Base-by-base conservation (phyloP, 2,797 vertebrate genomes). In the Nothura maculosa region DNA sequence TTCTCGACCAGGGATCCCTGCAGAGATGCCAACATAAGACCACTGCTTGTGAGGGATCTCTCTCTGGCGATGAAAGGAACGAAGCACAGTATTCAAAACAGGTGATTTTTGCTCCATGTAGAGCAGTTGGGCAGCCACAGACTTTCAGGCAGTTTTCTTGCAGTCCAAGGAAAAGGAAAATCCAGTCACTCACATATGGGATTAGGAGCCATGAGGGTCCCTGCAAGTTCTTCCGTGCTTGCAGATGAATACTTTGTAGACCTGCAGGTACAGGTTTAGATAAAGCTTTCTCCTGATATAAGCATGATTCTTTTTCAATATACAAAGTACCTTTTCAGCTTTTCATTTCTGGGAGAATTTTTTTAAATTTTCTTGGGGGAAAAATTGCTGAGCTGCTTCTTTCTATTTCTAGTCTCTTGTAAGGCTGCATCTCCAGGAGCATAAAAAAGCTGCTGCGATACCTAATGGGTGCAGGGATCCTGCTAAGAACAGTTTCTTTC, bases 401-500 rank as follows among this genome's bases (percentile, higher is more conserved):
- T 12, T 55, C 66, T 72, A 0, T n/a, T 43, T 61, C 40, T 79
- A 50, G 30, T 40, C 10, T 72, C n/a, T 77, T 14, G 1, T 28
- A 64, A 69, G 34, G 10, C 11, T 60, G 25, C 6, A 15, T 40
- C 25, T 22, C 30, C 52, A 67, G 61, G 7, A 86, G n/a, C 24
- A 57, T 1, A 0, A 47, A n/a, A 9, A 30, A 64, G 36, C 61
- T 64, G n/a, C 1, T 2, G 57, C n/a, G 64, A 25, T 11, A 36
- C 54, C 52, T 2, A 1, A 14, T 42, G 48, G 43, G 25, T 38
- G 6, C 62, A 66, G 52, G 0, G 0, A 40, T 38, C 6, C 43
- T 61, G 13, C 6, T 60, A 54, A 70, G 40, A 22, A 58, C 24
- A 42, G 12, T 30, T 18, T 47, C 28, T 43, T 62, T 45, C 75